These are phyloP conservation scores for Tarsius wallacei DNA, from an alignment of 2,797 vertebrate species.

Conservation along the genomic window DNA sequence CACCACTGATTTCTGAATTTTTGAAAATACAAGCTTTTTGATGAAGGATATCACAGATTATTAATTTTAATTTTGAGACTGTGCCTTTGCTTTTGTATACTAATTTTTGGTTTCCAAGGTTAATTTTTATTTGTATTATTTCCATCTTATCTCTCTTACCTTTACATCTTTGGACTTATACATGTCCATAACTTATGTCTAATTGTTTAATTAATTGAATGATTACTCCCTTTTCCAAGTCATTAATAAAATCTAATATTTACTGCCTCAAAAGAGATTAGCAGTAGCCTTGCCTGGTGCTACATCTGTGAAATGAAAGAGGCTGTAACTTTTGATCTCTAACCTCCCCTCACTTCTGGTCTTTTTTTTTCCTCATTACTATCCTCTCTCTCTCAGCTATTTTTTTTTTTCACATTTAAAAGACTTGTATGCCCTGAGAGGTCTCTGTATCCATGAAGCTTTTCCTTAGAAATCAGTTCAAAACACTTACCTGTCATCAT, in stretches of 20 bases:
- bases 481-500: not conserved
- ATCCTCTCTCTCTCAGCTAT: not conserved
- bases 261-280: not conserved
- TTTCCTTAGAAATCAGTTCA: slow-evolving; percentile 55
- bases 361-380: not conserved
- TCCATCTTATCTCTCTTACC: not conserved
- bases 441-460: not conserved
- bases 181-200: not conserved
- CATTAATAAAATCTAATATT: slow-evolving; percentile 19
- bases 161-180: not conserved
- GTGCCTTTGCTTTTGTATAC: not conserved
- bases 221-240: not conserved
- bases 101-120: not conserved
- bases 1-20: not conserved
- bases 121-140: not conserved
- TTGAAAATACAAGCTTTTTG: not conserved
- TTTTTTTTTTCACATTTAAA: not conserved
- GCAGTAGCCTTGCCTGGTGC: accelerated
- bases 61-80: not conserved
- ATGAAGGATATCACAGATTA: not conserved
- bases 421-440: not conserved
- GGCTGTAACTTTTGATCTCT: not conserved
- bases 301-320: not conserved
- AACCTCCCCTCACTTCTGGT: not conserved
- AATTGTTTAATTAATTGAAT: slow-evolving; percentile 34